Evolutionary conservation across 2,113 vertebrate genomes (phyloP).

Genomic region (Gila orcuttii): DNA sequence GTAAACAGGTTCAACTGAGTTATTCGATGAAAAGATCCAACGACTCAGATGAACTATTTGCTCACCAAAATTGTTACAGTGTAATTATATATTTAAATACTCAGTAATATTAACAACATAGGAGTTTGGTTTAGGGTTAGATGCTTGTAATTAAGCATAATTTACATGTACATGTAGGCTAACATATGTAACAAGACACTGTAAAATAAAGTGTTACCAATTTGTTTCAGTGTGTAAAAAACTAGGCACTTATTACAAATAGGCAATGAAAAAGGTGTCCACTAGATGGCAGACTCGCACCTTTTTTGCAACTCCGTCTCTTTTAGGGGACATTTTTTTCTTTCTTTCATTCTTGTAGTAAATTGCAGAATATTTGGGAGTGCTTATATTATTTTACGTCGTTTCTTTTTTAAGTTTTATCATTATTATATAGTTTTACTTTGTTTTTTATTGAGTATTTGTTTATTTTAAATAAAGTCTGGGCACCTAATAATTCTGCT

Average conservation of each 20-base stretch:
- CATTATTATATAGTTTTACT: neutral
- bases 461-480: neutral
- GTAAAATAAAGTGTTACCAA: too few species aligned
- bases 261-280: slow-evolving; percentile 21
- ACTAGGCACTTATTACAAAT: neutral
- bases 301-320: slow-evolving; percentile 4
- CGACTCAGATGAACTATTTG: too few species aligned
- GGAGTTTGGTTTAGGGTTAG: too few species aligned
- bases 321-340: neutral
- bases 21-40: too few species aligned
- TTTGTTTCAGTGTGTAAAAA: neutral
- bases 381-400: neutral
- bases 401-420: neutral
- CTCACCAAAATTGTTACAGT: too few species aligned
- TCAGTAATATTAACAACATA: neutral
- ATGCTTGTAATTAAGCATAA: too few species aligned
- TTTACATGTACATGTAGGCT: too few species aligned
- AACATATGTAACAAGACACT: too few species aligned
- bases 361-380: neutral
- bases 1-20: too few species aligned
- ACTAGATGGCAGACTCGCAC: slow-evolving; percentile 60
- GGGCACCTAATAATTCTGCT: neutral
- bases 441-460: neutral
- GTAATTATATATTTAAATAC: too few species aligned
- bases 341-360: neutral